Evolutionary conservation across 37 sponge, comb jelly and placozoan genomes (phyloP), one percentile per base, ranked within the genome.

Genomic region (Aplysina aerophoba): DNA sequence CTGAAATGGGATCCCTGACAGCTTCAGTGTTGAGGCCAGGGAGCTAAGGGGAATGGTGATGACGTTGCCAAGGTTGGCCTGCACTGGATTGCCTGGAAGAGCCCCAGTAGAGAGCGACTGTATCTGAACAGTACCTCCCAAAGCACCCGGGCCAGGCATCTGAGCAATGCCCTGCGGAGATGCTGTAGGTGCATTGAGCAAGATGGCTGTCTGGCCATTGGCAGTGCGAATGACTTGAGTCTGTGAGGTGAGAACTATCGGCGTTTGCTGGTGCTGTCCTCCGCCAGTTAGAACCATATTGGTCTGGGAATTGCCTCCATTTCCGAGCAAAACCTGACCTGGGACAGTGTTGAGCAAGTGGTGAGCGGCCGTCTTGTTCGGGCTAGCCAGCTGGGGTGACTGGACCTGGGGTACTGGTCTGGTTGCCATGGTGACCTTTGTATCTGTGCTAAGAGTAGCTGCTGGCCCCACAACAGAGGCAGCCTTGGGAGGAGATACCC

Each of bases 171-270:
- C 50, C 50, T 44, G 50, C 6, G 50, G 6, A 44, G 50, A 44
- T 13, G 78, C 53, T 14, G 54, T 15, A 41, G 78, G 78, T 3
- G 31, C 31, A 54, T 75, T 75, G 44, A 75, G 53, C 78, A 75
- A 75, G 21, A 75, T 75, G 78, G 78, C 78, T 19, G 78, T 75
- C 53, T 75, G 78, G 24, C 78, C 78, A 11, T 75, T 75, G n/a
- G 78, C 54, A 44, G 78, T 75, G 25, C 78, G 78, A 75, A 75
- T 75, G 8, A 75, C 20, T 21, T 40, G 54, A 0, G 78, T 36
- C 39, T 75, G 78, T 4, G 78, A 75, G 14, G 37, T 75, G 44
- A 75, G 53, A 25, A 75, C 54, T 24, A 75, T 31, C 1, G 78
- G 78, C 39, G 78, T 27, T 6, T 69, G 71, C 34, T 69, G 71